These are phyloP conservation scores for Oncorhynchus mykiss DNA, from an alignment of 2,113 vertebrate species.

Conservation along the genomic window DNA sequence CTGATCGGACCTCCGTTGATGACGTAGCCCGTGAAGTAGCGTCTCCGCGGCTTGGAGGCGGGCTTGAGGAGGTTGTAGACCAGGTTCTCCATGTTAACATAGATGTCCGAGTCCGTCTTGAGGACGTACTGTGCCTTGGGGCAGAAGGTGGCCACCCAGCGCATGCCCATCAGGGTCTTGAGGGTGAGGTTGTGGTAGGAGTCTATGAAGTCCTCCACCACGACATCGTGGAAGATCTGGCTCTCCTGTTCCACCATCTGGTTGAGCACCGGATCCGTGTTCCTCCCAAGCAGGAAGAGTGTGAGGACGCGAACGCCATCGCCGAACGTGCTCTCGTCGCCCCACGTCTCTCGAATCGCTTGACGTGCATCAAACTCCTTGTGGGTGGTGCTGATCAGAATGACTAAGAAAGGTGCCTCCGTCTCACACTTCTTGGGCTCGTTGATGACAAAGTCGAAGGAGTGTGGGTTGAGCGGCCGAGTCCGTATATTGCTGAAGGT, in stretches of 20 bases:
- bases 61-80: constrained; percentile 95
- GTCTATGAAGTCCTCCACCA: constrained; percentile 96
- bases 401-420: constrained; percentile 86
- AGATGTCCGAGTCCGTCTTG: constrained; percentile 99
- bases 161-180: constrained; percentile 97
- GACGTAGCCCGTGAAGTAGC: constrained; percentile 97
- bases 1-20: constrained; percentile 97
- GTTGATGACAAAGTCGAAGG: constrained; percentile 92
- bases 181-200: constrained; percentile 97
- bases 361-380: constrained; percentile 98
- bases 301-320: constrained; percentile 86
- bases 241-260: constrained; percentile 99
- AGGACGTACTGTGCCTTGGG: constrained; percentile 94
- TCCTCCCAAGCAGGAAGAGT: constrained; percentile 91
- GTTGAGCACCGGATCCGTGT: constrained; percentile 87
- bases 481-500: constrained; percentile 93
- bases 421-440: constrained; percentile 93
- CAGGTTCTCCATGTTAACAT: constrained; percentile 99
- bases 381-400: constrained; percentile 97
- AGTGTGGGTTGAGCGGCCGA: constrained; percentile 93
- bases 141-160: constrained; percentile 94
- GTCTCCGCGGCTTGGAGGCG: constrained; percentile 88
- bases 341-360: constrained; percentile 97
- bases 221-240: constrained; percentile 96
- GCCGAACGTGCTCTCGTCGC: constrained; percentile 90